Base-by-base conservation (phyloP, 2,797 vertebrate genomes). In the Parotocinclus haroldoi region DNA sequence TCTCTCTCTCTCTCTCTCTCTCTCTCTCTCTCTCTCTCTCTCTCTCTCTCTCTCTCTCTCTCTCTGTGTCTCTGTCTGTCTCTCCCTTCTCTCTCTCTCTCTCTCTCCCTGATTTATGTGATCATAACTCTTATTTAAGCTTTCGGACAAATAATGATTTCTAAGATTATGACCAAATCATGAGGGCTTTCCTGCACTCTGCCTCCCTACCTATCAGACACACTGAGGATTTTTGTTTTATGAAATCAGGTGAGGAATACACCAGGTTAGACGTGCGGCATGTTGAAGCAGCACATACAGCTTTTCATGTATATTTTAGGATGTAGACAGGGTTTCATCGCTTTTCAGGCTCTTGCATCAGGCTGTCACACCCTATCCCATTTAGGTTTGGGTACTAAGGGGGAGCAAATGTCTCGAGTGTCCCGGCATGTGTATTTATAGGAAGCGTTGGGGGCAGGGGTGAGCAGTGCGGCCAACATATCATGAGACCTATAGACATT, bases 301-400 rank as follows among this genome's bases (percentile, higher is more conserved):
- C 58, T 62, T 62, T 69, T 69, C 58, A 69, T 69, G 58, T 69
- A 69, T 62, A 69, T 69, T 55, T 69, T 61, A 62, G 52, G 58
- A 69, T 11, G 37, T 17, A 36, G 50, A 27, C 57, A 14, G 58
- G 66, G 36, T 39, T 27, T 39, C 45, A 50, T 56, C 27, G 17
- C 14, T 69, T 69, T 69, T 50, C 67, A 69, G 13, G 14, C 59
- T 51, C 45, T 70, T 70, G 68, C 68, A 70, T 70, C 68, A 70
- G 68, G 48, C 66, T 5, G 9, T 51, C 45, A 61, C 45, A 4
- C 67, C 52, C 53, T 19, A 19, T 19, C 58, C 75, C 77, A 77
- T 71, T 82, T 80, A 83, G 75, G 66, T 78, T 78, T 64, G 77
- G 73, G 37, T 18, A 53, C 63, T 42, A 39, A 68, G 45, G 39